Conservation (phyloP, 2,888 invertebrate genomes). For the Willowsia nigromaculata region DNA sequence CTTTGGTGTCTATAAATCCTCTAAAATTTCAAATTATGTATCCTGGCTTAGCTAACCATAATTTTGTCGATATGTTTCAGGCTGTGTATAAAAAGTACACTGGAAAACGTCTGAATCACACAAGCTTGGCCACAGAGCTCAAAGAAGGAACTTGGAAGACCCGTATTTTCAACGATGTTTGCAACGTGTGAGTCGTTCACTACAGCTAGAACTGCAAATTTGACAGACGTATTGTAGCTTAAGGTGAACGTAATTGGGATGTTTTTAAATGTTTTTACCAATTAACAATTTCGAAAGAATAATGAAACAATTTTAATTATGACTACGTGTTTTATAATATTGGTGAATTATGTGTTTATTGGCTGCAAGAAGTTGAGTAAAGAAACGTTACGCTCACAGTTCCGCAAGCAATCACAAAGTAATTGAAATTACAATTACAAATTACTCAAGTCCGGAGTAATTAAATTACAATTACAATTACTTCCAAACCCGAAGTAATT, state of each 20-base stretch:
- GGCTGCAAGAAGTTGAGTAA: too few relatives aligned
- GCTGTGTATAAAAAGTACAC: conserved; percentile 77
- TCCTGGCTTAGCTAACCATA: neutral
- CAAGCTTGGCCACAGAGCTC: conserved; percentile 74
- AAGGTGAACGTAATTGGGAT: neutral
- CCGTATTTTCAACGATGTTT: conserved; percentile 66
- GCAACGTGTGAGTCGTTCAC: conserved; percentile 54
- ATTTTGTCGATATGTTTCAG: conserved; percentile 59
- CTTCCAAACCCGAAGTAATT: too few relatives aligned
- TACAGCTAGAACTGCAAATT: neutral
- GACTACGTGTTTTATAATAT: conserved; percentile 36
- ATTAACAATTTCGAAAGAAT: neutral
- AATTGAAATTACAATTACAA: too few relatives aligned
- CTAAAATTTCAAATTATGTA: too few relatives aligned
- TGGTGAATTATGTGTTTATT: too few relatives aligned
- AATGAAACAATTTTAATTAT: neutral
- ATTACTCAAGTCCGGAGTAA: too few relatives aligned
- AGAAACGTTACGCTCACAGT: too few relatives aligned
- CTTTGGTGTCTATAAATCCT: too few relatives aligned
- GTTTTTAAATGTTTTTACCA: neutral
- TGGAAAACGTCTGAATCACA: conserved; percentile 71
- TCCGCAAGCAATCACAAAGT: too few relatives aligned
- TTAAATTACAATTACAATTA: too few relatives aligned
- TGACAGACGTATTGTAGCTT: conserved; percentile 13
- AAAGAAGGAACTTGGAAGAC: conserved; percentile 67